A percentile compares a stretch with the other conserved stretches of the same genome.
phyloP scores from a whole-genome alignment of 2,113 vertebrate genomes.

The Tachysurus vachellii region DNA sequence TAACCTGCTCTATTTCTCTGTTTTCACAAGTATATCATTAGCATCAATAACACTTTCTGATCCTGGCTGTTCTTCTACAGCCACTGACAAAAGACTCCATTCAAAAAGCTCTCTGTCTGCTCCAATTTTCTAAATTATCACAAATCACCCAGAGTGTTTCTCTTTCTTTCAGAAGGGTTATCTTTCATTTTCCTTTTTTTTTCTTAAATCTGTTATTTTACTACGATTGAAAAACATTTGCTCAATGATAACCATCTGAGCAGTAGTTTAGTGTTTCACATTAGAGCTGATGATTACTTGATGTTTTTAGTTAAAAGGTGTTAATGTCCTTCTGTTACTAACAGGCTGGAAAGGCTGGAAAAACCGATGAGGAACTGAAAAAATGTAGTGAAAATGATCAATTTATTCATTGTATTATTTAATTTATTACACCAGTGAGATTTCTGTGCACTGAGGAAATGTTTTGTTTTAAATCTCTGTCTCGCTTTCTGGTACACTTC shows the following conservation, averaged over 20 bases:
- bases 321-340: background rate
- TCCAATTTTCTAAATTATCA: constrained; percentile 56
- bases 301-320: constrained; percentile 17
- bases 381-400: background rate
- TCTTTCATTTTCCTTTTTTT: constrained; percentile 30
- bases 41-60: constrained; percentile 61
- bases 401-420: background rate
- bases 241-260: constrained; percentile 57
- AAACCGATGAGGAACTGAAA: background rate
- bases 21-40: constrained; percentile 65
- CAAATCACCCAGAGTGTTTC: constrained; percentile 53
- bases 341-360: background rate
- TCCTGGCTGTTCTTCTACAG: constrained; percentile 52
- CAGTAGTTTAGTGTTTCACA: constrained; percentile 46
- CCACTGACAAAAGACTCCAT: constrained; percentile 52
- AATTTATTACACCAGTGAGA: background rate
- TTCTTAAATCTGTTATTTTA: constrained; percentile 35
- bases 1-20: constrained; percentile 64
- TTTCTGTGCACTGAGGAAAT: background rate
- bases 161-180: constrained; percentile 46
- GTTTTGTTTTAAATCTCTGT: background rate
- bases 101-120: constrained; percentile 48
- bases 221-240: constrained; percentile 56
- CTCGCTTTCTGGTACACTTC: background rate
- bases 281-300: constrained; percentile 28